phyloP scores from a whole-genome alignment of 2,113 vertebrate species.

The Cathartes aura region DNA sequence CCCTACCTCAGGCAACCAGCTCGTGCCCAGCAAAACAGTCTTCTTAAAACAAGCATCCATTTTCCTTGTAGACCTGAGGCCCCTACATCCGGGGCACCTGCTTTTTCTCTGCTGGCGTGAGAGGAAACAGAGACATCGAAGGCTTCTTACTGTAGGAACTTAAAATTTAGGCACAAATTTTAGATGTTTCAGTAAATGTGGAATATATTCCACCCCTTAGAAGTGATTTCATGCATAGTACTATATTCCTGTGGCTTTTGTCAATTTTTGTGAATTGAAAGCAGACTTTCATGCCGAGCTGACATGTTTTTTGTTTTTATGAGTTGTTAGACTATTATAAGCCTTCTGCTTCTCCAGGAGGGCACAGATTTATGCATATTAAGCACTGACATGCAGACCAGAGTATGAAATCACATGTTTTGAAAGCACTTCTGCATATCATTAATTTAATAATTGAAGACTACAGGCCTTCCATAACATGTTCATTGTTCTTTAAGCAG shows the following conservation, averaged over 20 bases:
- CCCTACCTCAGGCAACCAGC: not conserved
- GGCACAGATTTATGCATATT: not conserved
- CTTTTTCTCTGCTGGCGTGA: not conserved
- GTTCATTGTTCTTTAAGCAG: not conserved
- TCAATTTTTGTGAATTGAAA: conserved; percentile 46
- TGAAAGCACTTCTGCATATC: not conserved
- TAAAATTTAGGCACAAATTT: not conserved
- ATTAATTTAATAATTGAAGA: conserved; percentile 7
- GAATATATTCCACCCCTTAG: not conserved
- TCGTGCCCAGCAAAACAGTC: not conserved
- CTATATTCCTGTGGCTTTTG: conserved; percentile 21
- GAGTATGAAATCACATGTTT: conserved; percentile 14
- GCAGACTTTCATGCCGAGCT: not conserved
- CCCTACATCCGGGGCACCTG: not conserved
- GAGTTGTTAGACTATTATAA: conserved; percentile 10
- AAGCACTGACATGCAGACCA: not conserved
- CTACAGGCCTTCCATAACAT: not conserved
- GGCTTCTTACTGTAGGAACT: not conserved
- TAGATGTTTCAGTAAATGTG: not conserved
- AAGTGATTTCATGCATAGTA: not conserved
- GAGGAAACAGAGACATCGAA: not conserved
- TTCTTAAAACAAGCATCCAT: not conserved
- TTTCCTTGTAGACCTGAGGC: not conserved
- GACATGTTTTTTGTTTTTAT: not conserved
- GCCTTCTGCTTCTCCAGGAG: not conserved